Evolutionary conservation across 2,888 invertebrate species (phyloP).

Genomic region (Timema cristinae): DNA sequence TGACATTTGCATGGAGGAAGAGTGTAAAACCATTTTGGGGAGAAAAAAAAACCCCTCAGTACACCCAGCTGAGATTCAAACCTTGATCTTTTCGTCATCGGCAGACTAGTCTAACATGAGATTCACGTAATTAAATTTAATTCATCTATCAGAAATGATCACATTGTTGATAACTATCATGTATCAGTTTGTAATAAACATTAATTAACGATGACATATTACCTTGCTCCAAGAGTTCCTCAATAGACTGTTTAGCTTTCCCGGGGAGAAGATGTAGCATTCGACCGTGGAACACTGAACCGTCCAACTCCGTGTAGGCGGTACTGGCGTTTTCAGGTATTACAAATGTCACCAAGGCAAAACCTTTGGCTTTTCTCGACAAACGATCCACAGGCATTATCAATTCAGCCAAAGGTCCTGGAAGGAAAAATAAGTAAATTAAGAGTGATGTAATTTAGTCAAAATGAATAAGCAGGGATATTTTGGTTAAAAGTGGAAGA

Average conservation of each 20-base stretch:
- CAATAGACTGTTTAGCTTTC: constrained; percentile 56
- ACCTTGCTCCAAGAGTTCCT: constrained; percentile 41
- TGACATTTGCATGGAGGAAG: no score
- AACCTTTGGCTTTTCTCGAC: constrained; percentile 81
- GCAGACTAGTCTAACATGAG: no score
- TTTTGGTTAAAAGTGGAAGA: no score
- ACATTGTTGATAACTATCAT: no score
- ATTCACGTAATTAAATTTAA: no score
- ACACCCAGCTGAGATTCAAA: no score
- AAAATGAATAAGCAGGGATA: neutral
- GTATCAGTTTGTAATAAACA: no score
- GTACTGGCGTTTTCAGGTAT: constrained; percentile 93
- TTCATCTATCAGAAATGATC: no score
- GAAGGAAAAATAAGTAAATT: constrained; percentile 29
- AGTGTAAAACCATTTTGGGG: no score
- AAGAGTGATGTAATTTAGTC: neutral
- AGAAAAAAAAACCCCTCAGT: no score
- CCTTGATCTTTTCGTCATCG: no score
- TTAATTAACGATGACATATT: neutral
- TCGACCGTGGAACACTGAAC: constrained; percentile 85
- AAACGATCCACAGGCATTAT: constrained; percentile 81
- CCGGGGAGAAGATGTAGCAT: constrained; percentile 92
- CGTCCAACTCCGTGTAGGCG: constrained; percentile 86
- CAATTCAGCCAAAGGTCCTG: constrained; percentile 81
- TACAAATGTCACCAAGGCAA: constrained; percentile 86